Conservation (phyloP, 2,888 invertebrate species). For the Drosophila picticornis region DNA sequence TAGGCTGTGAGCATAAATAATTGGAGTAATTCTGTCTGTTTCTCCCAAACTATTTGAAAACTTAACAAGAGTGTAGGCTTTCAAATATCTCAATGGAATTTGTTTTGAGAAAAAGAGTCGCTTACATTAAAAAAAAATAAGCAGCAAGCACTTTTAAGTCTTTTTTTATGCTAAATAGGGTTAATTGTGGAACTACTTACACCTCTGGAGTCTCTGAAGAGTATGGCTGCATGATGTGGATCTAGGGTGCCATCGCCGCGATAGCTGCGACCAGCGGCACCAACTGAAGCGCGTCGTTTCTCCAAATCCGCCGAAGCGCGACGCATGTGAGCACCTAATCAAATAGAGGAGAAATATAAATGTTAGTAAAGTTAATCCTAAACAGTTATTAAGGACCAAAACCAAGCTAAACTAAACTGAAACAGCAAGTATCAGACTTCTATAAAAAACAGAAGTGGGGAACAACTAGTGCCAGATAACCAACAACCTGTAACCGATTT, state of each 20-base stretch:
- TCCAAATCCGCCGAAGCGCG: constrained; percentile 92
- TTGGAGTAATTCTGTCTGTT: not conserved
- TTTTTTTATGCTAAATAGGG: not conserved
- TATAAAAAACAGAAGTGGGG: not conserved
- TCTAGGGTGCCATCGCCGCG: constrained; percentile 91
- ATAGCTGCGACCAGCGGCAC: constrained; percentile 86
- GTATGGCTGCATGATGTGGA: constrained; percentile 95
- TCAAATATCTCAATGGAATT: not conserved
- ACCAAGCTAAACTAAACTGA: not conserved
- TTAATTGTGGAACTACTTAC: constrained; percentile 86
- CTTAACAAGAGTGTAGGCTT: not conserved
- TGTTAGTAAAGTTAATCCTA: not conserved
- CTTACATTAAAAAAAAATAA: not conserved
- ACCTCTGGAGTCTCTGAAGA: constrained; percentile 96
- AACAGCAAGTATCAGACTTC: constrained; percentile 71
- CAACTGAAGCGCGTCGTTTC: constrained; percentile 91
- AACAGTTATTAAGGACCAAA: not conserved
- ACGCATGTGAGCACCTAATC: constrained; percentile 90
- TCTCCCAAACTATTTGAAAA: not conserved
- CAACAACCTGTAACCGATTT: not conserved
- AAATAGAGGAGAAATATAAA: not conserved
- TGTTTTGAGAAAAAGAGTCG: not conserved
- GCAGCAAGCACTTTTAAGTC: not conserved
- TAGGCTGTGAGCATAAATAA: not conserved
- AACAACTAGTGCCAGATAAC: constrained; percentile 66